Evolutionary conservation across 2,113 vertebrate genomes (phyloP).

Genomic region (Muscicapa adusta): DNA sequence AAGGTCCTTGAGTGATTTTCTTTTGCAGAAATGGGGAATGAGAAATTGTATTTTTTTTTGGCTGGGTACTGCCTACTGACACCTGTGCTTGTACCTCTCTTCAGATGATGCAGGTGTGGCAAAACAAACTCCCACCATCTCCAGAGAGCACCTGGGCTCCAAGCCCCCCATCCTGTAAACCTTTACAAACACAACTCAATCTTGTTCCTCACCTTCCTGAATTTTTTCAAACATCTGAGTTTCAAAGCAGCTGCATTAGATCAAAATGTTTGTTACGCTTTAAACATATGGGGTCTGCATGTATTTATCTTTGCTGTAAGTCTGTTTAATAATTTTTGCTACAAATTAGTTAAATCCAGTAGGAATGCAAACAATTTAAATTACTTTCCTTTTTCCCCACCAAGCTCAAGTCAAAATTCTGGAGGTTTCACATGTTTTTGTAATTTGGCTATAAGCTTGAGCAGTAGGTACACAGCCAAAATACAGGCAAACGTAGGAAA

Average conservation of each 20-base stretch:
- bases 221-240: background rate
- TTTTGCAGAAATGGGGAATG: background rate
- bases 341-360: background rate
- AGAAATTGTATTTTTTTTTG: background rate
- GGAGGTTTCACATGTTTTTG: background rate
- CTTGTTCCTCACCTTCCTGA: background rate
- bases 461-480: background rate
- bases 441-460: background rate
- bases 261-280: background rate
- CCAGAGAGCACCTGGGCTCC: rapidly evolving
- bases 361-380: background rate
- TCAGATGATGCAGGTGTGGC: background rate
- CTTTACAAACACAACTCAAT: background rate
- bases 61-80: background rate
- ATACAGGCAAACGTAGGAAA: background rate
- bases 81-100: background rate
- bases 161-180: background rate
- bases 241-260: background rate
- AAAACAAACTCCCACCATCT: background rate
- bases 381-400: background rate
- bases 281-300: background rate
- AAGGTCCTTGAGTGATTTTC: background rate
- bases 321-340: background rate
- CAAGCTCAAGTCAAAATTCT: background rate
- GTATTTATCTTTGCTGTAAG: background rate